Conservation (phyloP, 2,113 vertebrate species). For the Trogon surrucura region DNA sequence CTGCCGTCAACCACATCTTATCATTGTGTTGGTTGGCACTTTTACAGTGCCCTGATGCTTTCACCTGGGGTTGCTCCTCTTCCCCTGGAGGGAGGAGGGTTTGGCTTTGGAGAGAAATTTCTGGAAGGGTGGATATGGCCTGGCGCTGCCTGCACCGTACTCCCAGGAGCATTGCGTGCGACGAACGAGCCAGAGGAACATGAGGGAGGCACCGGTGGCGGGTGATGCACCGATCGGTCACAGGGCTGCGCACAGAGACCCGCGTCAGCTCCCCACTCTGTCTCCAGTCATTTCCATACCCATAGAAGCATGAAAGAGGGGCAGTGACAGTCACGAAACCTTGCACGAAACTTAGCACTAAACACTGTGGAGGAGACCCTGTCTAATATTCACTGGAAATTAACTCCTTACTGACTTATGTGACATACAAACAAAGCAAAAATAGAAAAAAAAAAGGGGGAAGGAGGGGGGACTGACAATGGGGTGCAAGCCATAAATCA, state of each 20-base stretch:
- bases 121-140: conserved; percentile 44
- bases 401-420: conserved; percentile 57
- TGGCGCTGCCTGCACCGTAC: not conserved
- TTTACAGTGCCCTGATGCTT: not conserved
- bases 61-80: fast-evolving
- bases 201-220: conserved; percentile 37
- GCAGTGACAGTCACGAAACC: conserved; percentile 78
- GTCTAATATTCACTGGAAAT: conserved; percentile 35
- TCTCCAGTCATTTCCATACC: conserved; percentile 77
- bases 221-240: conserved; percentile 58
- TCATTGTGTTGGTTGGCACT: not conserved
- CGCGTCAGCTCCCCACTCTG: conserved; percentile 47
- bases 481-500: fast-evolving
- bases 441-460: not conserved
- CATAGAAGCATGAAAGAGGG: conserved; percentile 84
- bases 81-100: not conserved
- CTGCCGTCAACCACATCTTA: not conserved
- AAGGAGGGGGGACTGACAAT: not conserved
- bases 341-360: conserved; percentile 48
- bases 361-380: conserved; percentile 72
- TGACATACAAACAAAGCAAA: not conserved
- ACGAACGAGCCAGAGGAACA: conserved; percentile 69
- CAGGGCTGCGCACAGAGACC: conserved; percentile 74
- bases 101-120: conserved; percentile 48
- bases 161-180: conserved; percentile 76